Conservation (phyloP, 2,113 vertebrate genomes). For the Eubucco bourcierii region DNA sequence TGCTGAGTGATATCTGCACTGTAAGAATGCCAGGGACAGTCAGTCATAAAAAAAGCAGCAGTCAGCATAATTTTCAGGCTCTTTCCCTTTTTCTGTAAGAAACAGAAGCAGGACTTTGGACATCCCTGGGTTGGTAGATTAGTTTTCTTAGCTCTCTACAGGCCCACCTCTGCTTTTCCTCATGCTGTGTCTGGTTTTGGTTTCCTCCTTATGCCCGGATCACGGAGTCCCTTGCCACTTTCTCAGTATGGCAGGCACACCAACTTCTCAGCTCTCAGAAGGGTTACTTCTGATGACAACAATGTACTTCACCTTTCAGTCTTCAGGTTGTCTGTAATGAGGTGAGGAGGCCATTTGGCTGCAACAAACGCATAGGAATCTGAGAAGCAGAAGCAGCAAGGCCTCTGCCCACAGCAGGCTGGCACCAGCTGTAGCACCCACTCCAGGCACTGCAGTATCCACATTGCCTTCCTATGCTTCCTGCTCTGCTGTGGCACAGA, state of each 20-base stretch:
- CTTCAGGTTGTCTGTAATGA: background rate
- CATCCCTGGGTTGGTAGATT: background rate
- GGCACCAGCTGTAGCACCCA: background rate
- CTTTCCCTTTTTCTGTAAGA: conserved; percentile 3
- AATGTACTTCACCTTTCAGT: background rate
- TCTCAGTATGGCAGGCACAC: background rate
- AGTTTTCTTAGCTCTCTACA: background rate
- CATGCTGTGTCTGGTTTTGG: background rate
- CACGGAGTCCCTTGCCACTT: background rate
- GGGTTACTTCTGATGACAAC: background rate
- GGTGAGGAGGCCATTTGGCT: background rate
- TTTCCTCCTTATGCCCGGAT: background rate
- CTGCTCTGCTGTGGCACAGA: conserved; percentile 52
- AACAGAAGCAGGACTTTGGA: background rate
- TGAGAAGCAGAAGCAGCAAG: background rate
- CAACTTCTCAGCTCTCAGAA: background rate
- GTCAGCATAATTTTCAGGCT: conserved; percentile 11
- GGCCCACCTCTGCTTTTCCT: conserved; percentile 11
- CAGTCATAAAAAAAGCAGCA: background rate
- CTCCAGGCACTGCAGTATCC: background rate
- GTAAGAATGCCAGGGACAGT: background rate
- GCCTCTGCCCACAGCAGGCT: background rate
- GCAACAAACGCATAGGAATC: background rate
- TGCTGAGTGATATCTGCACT: background rate
- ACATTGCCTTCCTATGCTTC: conserved; percentile 19